Evolutionary conservation across 2,113 vertebrate species (phyloP).

Genomic region (Notechis scutatus): DNA sequence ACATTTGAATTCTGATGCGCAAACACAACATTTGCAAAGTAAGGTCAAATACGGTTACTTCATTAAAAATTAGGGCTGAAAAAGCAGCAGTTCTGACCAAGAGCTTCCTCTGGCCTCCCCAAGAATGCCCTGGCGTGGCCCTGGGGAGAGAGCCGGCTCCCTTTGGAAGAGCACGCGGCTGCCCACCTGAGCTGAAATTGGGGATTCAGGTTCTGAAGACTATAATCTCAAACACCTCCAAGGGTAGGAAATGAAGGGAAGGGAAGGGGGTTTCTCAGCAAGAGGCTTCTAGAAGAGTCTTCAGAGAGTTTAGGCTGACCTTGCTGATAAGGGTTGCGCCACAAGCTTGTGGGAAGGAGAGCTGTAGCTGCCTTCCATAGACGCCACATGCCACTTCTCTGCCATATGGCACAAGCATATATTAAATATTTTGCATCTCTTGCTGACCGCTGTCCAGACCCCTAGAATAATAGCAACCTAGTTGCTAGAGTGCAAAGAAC

Average conservation of each 20-base stretch:
- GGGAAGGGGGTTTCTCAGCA: background rate
- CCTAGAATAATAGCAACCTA: background rate
- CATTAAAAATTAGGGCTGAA: background rate
- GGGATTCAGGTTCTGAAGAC: background rate
- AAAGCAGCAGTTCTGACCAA: background rate
- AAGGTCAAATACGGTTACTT: background rate
- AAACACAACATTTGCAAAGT: background rate
- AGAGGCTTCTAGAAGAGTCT: background rate
- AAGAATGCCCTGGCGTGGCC: background rate
- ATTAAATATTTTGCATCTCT: background rate
- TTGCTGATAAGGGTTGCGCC: background rate
- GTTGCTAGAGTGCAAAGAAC: background rate
- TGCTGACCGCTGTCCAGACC: background rate
- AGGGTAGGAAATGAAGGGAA: background rate
- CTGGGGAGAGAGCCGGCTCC: background rate
- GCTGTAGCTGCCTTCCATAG: background rate
- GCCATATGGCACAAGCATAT: background rate
- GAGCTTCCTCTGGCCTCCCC: background rate
- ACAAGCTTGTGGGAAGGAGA: background rate
- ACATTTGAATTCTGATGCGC: background rate
- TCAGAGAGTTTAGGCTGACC: background rate
- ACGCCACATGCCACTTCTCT: background rate
- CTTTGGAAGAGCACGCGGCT: background rate
- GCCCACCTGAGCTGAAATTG: background rate
- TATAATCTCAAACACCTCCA: background rate